Base-by-base conservation (phyloP, 92 coral and sea anemone genomes). In the Epizoanthus scotinus region DNA sequence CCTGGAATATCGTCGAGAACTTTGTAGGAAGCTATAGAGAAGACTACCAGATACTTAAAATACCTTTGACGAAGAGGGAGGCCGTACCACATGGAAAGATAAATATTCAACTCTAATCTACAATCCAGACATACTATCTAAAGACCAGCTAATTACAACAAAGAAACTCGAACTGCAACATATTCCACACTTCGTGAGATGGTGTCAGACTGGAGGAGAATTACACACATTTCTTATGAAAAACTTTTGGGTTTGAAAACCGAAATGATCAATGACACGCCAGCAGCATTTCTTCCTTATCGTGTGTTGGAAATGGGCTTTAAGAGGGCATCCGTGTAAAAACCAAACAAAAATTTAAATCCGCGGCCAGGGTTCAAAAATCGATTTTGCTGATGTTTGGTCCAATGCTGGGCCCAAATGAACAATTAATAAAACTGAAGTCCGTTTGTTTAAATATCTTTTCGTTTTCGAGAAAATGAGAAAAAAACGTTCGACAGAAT, bases 271-370 rank as follows among this genome's bases (percentile, higher is more conserved):
- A 58, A 68, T 21, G 73, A 72, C n/a, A 88, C 89, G 47, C 89
- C 92, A n/a, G 82, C 67, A 54, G 87, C 87, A 77, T 88, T 84
- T 74, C 73, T 88, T 53, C 92, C 84, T 20, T 85, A 89, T 25
- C 77, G 72, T 18, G 86, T 80, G 21, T 75, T 86, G 64, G 83
- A 89, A 57, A 67, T 89, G 78, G 66, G 66, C 5, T 89, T 75
- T n/a, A n/a, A n/a, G n/a, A n/a, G n/a, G n/a, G n/a, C n/a, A n/a
- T n/a, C n/a, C n/a, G n/a, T n/a, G n/a, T n/a, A n/a, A n/a, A n/a
- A n/a, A n/a, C n/a, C n/a, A n/a, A n/a, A n/a, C n/a, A n/a, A n/a
- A n/a, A n/a, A n/a, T n/a, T n/a, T n/a, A n/a, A n/a, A n/a, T n/a
- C n/a, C n/a, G n/a, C n/a, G n/a, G n/a, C n/a, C n/a, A n/a, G n/a